Base-by-base conservation (phyloP, 2,888 invertebrate genomes). In the Pyralis farinalis region DNA sequence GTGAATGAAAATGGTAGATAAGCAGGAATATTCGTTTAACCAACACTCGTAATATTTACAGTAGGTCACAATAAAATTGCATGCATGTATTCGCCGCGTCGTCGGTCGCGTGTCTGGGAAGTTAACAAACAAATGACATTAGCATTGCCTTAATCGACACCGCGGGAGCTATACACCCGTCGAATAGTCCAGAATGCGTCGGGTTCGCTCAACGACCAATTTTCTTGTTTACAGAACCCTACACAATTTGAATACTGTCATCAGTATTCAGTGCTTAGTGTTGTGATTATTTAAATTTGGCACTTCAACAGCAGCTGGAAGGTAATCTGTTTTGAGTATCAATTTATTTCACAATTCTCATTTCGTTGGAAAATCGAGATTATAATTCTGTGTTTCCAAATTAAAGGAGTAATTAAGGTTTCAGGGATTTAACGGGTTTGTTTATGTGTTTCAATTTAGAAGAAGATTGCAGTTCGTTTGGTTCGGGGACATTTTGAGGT, bases 111-210 rank as follows among this genome's bases (percentile, higher is more conserved):
- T 58, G 75, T 75, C 77, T 81, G 71, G 59, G 54, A 77, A 82
- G 75, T 79, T 75, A 57, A 66, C 71, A 78, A 80, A 81, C 76
- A 83, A 79, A 81, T 74, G 73, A 63, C 77, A 79, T 84, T 82
- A 82, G 76, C 78, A 75, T 81, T 71, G 72, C 69, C 71, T 69
- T 83, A 83, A 85, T 81, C 77, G 78, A 76, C 81, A 74, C 66
- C 77, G 58, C 64, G 80, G 80, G 79, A 76, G 65, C 65, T 54
- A 58, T 68, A 55, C 57, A 37, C 43, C 28, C 16, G 8, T 9
- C 42, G 48, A 48, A 56, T 57, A 49, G 55, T 60, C 63, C 58
- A 59, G 56, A 63, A 61, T 55, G 55, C 53, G 61, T 55, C 53
- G 53, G 56, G 52, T 56, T 58, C 62, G 56, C 63, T 71, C 57